Evolutionary conservation across 2,888 invertebrate species (phyloP).

Genomic region (Apamea crenata): DNA sequence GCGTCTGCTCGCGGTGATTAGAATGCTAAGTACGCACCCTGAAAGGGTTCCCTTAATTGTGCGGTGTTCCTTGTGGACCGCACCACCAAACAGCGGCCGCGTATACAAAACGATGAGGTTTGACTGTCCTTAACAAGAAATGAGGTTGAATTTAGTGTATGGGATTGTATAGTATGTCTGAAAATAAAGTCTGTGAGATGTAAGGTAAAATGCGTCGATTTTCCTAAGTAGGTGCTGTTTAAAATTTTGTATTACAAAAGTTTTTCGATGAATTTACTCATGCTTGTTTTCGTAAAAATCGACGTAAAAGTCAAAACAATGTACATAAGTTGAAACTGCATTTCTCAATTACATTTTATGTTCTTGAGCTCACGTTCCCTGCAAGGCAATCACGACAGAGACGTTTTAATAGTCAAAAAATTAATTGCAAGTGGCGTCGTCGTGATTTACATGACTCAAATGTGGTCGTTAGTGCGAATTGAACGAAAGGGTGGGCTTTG

Average conservation of each 20-base stretch:
- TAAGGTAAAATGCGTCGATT: not conserved
- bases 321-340: constrained; percentile 6
- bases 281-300: not conserved
- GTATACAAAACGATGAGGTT: constrained; percentile 59
- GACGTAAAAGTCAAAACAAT: not conserved
- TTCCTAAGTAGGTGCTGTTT: not conserved
- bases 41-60: constrained; percentile 87
- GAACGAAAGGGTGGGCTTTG: constrained; percentile 83
- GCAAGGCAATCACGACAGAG: constrained; percentile 73
- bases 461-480: constrained; percentile 87
- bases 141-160: constrained; percentile 26
- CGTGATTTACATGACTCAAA: constrained; percentile 86
- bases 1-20: constrained; percentile 84
- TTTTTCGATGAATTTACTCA: not conserved
- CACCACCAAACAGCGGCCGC: constrained; percentile 73
- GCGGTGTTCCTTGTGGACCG: constrained; percentile 80
- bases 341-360: constrained; percentile 50
- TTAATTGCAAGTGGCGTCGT: constrained; percentile 86
- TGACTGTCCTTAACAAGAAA: constrained; percentile 51
- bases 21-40: constrained; percentile 85
- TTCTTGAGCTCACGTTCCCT: constrained; percentile 59
- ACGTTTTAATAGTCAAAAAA: constrained; percentile 82
- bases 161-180: constrained; percentile 3
- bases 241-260: not conserved
- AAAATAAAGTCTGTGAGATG: not conserved